A percentile compares a stretch with the other conserved stretches of the same genome.
phyloP scores from a whole-genome alignment of 2,113 vertebrate species.

The Aix galericulata region DNA sequence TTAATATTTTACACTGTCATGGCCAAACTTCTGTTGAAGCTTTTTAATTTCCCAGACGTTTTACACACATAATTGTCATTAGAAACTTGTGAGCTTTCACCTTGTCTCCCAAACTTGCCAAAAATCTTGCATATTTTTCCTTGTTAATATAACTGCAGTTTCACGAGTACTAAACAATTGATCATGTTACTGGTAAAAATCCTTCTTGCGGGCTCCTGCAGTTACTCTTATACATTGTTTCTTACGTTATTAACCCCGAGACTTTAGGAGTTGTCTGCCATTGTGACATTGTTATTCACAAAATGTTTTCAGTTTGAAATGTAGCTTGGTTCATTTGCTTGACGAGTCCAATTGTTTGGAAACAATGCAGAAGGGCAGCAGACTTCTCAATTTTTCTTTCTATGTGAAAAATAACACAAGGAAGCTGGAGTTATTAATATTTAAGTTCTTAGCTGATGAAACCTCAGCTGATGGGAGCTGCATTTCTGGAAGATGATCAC shows the following conservation, averaged over 20 bases:
- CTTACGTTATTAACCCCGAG: background rate
- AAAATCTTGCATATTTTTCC: slow-evolving; percentile 8
- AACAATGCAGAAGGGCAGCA: slow-evolving; percentile 39
- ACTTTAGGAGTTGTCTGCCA: background rate
- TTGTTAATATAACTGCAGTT: slow-evolving; percentile 11
- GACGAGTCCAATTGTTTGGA: slow-evolving; percentile 36
- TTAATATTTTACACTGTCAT: slow-evolving; percentile 43
- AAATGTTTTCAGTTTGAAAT: slow-evolving; percentile 25
- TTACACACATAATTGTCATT: background rate
- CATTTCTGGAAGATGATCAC: background rate
- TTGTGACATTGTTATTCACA: slow-evolving; percentile 20
- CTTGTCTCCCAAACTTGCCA: slow-evolving; percentile 49
- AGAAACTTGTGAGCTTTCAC: slow-evolving; percentile 46
- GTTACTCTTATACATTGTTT: background rate
- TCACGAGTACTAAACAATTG: slow-evolving; percentile 19
- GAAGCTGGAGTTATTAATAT: slow-evolving; percentile 13
- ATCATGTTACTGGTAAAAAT: slow-evolving; percentile 2
- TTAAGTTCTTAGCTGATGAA: slow-evolving; percentile 9
- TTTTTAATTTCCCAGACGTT: slow-evolving; percentile 58
- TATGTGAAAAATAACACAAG: slow-evolving; percentile 14
- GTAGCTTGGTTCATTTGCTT: slow-evolving; percentile 13
- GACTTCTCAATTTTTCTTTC: slow-evolving; percentile 37
- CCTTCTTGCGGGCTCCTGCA: background rate
- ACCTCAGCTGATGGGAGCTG: background rate
- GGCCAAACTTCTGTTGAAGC: slow-evolving; percentile 47